Conservation (phyloP, 1,140 invertebrate genomes). For the Drosophila funebris region DNA sequence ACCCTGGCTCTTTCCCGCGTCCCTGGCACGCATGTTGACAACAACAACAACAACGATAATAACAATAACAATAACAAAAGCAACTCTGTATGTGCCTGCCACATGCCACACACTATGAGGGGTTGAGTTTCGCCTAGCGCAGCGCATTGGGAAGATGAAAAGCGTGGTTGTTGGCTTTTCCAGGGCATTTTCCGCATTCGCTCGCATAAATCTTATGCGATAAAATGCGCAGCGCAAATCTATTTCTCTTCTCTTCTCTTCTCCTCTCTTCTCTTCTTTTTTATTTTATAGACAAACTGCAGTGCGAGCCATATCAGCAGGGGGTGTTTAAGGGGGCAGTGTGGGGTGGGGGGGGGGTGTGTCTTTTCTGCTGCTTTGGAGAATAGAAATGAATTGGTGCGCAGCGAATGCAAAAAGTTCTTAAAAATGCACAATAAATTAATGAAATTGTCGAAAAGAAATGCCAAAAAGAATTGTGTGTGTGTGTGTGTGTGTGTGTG, state of each 20-base stretch:
- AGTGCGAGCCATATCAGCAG: not conserved
- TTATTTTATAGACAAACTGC: slow-evolving; percentile 11
- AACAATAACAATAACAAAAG: slow-evolving; percentile 15
- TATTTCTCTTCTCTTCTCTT: not conserved
- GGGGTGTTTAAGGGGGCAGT: not conserved
- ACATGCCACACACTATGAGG: not conserved
- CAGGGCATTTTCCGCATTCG: slow-evolving; percentile 70
- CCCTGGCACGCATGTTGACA: slow-evolving; percentile 33
- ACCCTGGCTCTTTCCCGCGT: slow-evolving; percentile 1
- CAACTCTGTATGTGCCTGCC: not conserved
- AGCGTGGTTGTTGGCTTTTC: slow-evolving; percentile 22
- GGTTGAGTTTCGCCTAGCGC: not conserved
- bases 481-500: slow-evolving; percentile 4
- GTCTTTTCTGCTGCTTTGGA: not conserved
- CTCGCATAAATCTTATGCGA: slow-evolving; percentile 67
- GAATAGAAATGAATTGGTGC: slow-evolving; percentile 8
- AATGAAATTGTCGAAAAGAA: slow-evolving; percentile 18
- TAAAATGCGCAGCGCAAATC: slow-evolving; percentile 70
- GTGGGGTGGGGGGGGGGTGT: not conserved
- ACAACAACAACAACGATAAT: slow-evolving; percentile 16
- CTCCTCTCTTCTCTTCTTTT: not conserved
- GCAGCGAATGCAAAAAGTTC: slow-evolving; percentile 1
- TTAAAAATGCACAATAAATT: slow-evolving; percentile 35
- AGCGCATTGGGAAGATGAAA: not conserved
- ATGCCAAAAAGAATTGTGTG: not conserved